A percentile compares a stretch with the other conserved stretches of the same genome.
Evolutionary conservation across 2,888 invertebrate genomes (phyloP).

Genomic region (Xestoiulus laeticollis): DNA sequence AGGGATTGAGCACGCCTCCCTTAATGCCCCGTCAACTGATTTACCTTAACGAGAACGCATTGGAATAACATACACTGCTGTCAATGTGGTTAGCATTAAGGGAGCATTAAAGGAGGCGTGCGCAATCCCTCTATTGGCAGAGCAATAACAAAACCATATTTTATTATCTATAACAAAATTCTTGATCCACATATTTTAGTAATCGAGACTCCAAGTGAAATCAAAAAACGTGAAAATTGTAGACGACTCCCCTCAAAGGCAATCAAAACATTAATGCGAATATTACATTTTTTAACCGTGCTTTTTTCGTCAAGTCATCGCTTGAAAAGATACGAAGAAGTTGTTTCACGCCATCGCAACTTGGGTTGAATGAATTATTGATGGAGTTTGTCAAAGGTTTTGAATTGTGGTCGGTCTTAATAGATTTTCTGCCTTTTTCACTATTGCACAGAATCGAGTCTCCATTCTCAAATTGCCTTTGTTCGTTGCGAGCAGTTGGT

Average conservation of each 20-base stretch:
- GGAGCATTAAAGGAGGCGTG: too few species aligned
- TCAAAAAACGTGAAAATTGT: not conserved
- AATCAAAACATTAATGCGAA: not conserved
- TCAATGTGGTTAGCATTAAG: too few species aligned
- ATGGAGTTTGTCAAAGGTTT: constrained; percentile 26
- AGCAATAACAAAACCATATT: too few species aligned
- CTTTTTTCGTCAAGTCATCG: not conserved
- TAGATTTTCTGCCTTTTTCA: constrained; percentile 19
- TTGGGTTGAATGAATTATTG: constrained; percentile 26
- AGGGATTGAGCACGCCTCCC: too few species aligned
- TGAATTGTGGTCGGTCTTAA: constrained; percentile 26
- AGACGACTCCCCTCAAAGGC: not conserved
- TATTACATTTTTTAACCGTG: not conserved
- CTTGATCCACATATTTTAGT: not conserved
- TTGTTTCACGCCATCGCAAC: not conserved
- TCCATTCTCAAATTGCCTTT: not conserved
- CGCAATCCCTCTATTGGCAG: too few species aligned
- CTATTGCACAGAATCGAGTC: not conserved
- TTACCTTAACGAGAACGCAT: too few species aligned
- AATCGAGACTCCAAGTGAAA: not conserved
- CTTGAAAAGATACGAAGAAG: not conserved
- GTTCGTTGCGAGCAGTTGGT: constrained; percentile 10
- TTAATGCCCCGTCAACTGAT: too few species aligned
- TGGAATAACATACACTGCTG: too few species aligned
- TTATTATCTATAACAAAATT: too few species aligned